Conservation (phyloP, 2,888 invertebrate genomes). For the Drosophila siamana region DNA sequence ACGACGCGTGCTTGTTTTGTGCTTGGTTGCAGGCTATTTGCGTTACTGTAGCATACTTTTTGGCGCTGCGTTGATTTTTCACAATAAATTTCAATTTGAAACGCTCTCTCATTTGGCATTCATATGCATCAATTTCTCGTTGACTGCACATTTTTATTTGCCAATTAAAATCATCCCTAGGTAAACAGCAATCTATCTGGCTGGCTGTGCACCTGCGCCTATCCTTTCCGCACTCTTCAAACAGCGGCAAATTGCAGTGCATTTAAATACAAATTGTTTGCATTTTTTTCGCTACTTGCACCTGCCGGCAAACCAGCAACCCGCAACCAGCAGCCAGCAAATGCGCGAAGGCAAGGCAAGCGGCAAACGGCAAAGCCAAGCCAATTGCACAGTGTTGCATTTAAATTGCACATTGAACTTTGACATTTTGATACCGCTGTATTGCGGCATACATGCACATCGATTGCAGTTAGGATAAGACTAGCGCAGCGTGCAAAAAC, state of each 20-base stretch:
- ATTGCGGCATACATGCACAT: constrained; percentile 41
- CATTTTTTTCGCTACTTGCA: constrained; percentile 49
- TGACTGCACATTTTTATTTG: constrained; percentile 71
- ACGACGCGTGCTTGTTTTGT: background rate
- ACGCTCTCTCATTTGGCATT: constrained; percentile 45
- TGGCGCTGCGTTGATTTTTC: constrained; percentile 57
- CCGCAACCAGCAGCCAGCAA: background rate
- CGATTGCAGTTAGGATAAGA: constrained; percentile 19
- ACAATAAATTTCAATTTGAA: constrained; percentile 67
- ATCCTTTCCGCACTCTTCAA: background rate
- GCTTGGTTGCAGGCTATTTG: constrained; percentile 39
- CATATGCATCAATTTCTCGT: constrained; percentile 59
- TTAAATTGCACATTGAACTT: constrained; percentile 81
- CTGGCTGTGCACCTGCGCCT: background rate
- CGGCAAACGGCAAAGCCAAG: constrained; percentile 12
- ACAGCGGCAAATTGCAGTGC: constrained; percentile 62
- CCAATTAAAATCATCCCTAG: constrained; percentile 74
- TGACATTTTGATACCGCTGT: constrained; percentile 73
- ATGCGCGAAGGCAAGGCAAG: background rate
- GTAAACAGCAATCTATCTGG: constrained; percentile 16
- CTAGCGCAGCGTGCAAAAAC: background rate
- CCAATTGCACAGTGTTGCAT: constrained; percentile 75
- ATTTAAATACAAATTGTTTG: constrained; percentile 79
- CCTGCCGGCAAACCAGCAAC: constrained; percentile 25
- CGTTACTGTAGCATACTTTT: constrained; percentile 42